Base-by-base conservation (phyloP, 2,888 invertebrate genomes). In the Pilophorus perplexus region DNA sequence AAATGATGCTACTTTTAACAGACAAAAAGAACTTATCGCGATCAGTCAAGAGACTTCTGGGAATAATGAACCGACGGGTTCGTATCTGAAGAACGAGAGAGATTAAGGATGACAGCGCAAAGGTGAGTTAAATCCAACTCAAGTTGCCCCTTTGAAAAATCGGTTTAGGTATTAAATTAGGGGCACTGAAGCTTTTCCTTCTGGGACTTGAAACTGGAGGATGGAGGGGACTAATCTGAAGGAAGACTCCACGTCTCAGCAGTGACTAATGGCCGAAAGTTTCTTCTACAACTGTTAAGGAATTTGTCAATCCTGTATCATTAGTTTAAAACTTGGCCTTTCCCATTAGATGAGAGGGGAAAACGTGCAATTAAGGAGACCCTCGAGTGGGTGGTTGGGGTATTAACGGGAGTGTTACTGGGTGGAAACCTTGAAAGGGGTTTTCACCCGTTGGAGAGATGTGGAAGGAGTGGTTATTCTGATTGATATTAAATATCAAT, bases 271-370 rank as follows among this genome's bases (percentile, higher is more conserved):
- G 55, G 55, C 55, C 23, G 38, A 38, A 38, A 55, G 55, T 55
- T 55, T 55, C 38, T n/a, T 28, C 23, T 55, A 55, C 55, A 55
- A 55, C 55, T 55, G 55, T 37, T 55, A 38, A 55, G 55, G 55
- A 37, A 55, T 55, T 55, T 55, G 55, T 55, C 55, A 55, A 55
- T 55, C 55, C 40, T 55, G 55, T 55, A 55, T 55, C 55, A 55
- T 55, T 55, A 55, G 55, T 55, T 55, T 55, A 55, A 55, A 55
- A 55, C 55, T 55, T 55, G 55, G 55, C 55, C 55, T 38, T 52
- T 18, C 28, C 52, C 33, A 52, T 46, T 46, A 52, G 33, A 52
- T 16, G 52, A 52, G 33, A 27, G 16, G 52, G 46, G 46, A 46
- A 46, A 23, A 46, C 5, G 20, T 46, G 46, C 46, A 46, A 46